Percentiles rank a stretch among this genome's conserved stretches.
Evolutionary conservation across 2,888 invertebrate species (phyloP).

Genomic region (Frankliniella intonsa): DNA sequence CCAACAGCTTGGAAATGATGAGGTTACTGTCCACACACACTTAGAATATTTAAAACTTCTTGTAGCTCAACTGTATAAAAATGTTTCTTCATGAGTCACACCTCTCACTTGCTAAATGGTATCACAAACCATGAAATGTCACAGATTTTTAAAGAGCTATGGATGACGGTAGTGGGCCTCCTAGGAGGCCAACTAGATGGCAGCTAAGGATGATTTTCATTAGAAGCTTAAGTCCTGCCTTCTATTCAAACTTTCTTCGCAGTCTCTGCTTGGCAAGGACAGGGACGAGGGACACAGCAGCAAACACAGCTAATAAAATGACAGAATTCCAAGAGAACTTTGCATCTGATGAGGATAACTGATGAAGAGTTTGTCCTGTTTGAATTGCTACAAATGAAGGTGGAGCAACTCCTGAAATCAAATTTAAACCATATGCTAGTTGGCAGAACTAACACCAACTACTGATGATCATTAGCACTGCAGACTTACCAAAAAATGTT

Average conservation of each 20-base stretch:
- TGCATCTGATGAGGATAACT: constrained; percentile 81
- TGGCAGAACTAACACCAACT: not conserved
- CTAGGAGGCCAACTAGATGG: too few relatives aligned
- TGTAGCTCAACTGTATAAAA: not conserved
- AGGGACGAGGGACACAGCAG: constrained; percentile 78
- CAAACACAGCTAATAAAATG: constrained; percentile 69
- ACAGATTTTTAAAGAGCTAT: not conserved
- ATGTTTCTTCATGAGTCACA: not conserved
- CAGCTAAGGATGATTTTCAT: not conserved
- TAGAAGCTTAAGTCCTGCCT: not conserved
- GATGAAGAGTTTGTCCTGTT: constrained; percentile 92
- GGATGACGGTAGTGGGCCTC: too few relatives aligned
- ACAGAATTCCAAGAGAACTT: constrained; percentile 88
- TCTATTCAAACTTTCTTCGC: constrained; percentile 68
- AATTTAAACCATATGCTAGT: not conserved
- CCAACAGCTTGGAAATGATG: too few relatives aligned
- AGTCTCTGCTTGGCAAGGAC: constrained; percentile 78
- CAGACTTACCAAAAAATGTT: constrained; percentile 79
- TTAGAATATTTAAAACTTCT: too few relatives aligned
- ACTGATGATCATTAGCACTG: not conserved
- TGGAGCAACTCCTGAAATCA: constrained; percentile 78
- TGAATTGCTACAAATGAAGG: constrained; percentile 97
- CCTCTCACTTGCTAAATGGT: not conserved
- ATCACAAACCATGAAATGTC: not conserved
- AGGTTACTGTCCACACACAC: too few relatives aligned